Conservation (phyloP, 2,113 vertebrate species). For the Tursiops truncatus region DNA sequence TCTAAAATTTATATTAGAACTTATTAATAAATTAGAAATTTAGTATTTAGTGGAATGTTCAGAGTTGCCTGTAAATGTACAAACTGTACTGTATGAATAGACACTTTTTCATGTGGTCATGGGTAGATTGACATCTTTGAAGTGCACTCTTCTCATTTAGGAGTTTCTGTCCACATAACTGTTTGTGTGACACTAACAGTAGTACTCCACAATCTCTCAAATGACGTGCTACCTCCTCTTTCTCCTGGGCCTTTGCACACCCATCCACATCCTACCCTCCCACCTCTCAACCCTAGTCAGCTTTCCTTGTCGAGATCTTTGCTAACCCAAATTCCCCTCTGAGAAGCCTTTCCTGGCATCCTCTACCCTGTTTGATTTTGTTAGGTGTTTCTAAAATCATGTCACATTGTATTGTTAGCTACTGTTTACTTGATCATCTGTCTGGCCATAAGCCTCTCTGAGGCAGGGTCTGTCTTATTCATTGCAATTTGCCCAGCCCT, state of each 20-base stretch:
- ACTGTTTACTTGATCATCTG: background rate
- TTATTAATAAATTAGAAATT: background rate
- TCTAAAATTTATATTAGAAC: background rate
- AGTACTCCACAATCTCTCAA: background rate
- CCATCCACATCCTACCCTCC: background rate
- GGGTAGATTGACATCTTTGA: background rate
- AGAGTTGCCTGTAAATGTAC: background rate
- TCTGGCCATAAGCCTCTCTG: background rate
- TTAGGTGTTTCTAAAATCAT: background rate
- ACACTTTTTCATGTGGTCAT: background rate
- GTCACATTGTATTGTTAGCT: background rate
- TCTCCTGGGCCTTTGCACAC: background rate
- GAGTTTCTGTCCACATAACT: background rate
- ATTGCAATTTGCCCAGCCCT: background rate
- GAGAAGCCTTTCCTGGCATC: background rate
- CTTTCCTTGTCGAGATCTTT: background rate
- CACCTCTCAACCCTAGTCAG: too few species aligned
- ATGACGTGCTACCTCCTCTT: background rate
- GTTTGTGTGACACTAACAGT: background rate
- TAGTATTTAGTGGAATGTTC: background rate
- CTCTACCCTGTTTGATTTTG: background rate
- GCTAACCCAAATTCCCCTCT: background rate
- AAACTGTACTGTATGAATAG: background rate
- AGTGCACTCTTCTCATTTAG: background rate
- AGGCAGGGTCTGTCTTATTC: background rate